Evolutionary conservation across 2,888 invertebrate genomes (phyloP), one percentile per base, ranked within the genome.

Genomic region (Polydrusus tereticollis): DNA sequence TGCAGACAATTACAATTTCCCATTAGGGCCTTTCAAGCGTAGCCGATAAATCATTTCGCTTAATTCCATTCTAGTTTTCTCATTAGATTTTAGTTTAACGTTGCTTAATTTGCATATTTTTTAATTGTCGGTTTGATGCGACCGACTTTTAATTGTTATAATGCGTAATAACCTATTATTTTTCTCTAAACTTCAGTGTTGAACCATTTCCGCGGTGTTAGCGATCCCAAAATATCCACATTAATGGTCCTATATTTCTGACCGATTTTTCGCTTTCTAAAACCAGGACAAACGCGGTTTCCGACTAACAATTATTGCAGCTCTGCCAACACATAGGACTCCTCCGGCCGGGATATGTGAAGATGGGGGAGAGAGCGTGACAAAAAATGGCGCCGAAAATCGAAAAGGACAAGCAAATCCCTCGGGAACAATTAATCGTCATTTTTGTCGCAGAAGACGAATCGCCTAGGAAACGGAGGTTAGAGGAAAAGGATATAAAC

Each of bases 351-450:
- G 43, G 23, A 16, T 50, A 14, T 23, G 23, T 38, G 55, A 38
- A 69, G 38, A 63, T 41, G 33, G 20, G 58, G 58, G 38, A 58
- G 33, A 12, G 38, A 18, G n/a, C n/a, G 23, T 20, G 20, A 16
- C 41, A 62, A 69, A 55, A 67, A 58, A 58, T 33, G 55, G 62
- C 69, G 12, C 43, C 20, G 62, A 43, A 62, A 63, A 69, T 57
- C 29, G 33, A 63, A 69, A 69, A 45, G 57, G 69, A 63, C 57
- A 43, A 14, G 59, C 23, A 50, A 45, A 64, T 43, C 20, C 70
- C 64, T n/a, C 18, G 67, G 45, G 60, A 50, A 45, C 72, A 72
- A 72, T 72, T 72, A 72, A 72, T 72, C 72, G 67, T 72, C 60
- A 72, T 66, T 67, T 72, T 72, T 72, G 72, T 72, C 60, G 60